These are phyloP conservation scores for Pachycephala philippinensis DNA, from an alignment of 2,113 vertebrate species.

Conservation along the genomic window DNA sequence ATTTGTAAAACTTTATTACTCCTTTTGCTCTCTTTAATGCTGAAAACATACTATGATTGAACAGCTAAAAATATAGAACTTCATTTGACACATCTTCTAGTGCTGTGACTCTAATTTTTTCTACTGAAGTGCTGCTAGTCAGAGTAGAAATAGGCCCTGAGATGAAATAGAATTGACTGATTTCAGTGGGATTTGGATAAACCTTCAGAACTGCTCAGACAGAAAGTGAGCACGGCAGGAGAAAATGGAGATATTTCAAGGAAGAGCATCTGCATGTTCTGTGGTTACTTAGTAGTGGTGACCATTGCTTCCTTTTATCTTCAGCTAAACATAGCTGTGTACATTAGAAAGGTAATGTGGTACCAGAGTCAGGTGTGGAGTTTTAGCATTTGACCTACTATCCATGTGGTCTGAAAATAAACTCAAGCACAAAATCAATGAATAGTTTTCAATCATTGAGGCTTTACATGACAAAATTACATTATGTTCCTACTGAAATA, in stretches of 20 bases:
- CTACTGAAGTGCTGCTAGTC: neutral
- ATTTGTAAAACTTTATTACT: neutral
- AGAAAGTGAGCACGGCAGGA: neutral
- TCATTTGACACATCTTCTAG: neutral
- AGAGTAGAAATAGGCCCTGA: neutral
- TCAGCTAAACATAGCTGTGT: neutral
- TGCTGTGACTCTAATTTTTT: neutral
- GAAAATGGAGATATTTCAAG: neutral
- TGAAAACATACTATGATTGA: neutral
- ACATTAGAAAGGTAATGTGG: neutral
- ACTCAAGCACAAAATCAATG: neutral
- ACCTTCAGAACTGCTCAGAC: neutral
- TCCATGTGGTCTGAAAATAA: neutral
- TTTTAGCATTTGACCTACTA: neutral
- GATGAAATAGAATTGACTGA: neutral
- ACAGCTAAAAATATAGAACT: neutral
- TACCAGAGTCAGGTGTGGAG: neutral
- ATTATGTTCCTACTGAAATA: neutral
- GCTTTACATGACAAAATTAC: neutral
- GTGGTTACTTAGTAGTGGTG: neutral
- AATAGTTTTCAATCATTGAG: neutral
- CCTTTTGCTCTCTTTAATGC: neutral
- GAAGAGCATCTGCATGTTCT: neutral
- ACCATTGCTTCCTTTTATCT: neutral
- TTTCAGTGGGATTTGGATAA: neutral